Conservation (phyloP, 2,113 vertebrate genomes). For the Pangasianodon hypophthalmus region DNA sequence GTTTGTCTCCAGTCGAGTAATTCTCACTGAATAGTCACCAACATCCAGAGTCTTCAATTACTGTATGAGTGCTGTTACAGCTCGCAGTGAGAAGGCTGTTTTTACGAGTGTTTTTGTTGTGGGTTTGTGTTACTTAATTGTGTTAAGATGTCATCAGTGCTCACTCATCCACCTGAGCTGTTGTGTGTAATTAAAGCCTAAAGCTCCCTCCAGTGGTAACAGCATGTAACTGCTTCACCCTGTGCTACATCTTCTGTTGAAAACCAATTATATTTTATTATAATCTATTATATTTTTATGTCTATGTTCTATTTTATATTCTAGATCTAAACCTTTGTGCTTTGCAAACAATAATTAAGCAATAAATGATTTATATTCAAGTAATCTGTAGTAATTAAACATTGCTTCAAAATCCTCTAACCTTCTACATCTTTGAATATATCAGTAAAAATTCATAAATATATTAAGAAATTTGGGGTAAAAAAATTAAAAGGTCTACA, state of each 20-base stretch:
- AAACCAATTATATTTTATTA: neutral
- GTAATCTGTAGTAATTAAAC: neutral
- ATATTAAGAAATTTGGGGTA: neutral
- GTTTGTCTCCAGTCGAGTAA: neutral
- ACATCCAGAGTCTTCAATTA: neutral
- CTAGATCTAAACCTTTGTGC: neutral
- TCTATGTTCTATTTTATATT: neutral
- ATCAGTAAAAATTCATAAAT: neutral
- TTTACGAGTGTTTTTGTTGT: neutral
- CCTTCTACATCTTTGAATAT: neutral
- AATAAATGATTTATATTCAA: neutral
- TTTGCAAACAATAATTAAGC: neutral
- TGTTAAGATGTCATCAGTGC: neutral
- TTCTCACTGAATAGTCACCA: neutral
- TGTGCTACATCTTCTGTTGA: neutral
- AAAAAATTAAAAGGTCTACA: neutral
- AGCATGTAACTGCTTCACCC: neutral
- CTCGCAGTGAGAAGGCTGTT: neutral
- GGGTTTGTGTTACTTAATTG: neutral
- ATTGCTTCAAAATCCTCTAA: neutral
- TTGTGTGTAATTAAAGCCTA: neutral
- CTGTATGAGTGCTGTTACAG: neutral
- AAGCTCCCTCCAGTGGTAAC: slow-evolving; percentile 25
- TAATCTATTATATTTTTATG: neutral
- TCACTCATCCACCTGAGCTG: neutral